phyloP scores from a whole-genome alignment of 2,113 vertebrate genomes.

The Lathamus discolor region DNA sequence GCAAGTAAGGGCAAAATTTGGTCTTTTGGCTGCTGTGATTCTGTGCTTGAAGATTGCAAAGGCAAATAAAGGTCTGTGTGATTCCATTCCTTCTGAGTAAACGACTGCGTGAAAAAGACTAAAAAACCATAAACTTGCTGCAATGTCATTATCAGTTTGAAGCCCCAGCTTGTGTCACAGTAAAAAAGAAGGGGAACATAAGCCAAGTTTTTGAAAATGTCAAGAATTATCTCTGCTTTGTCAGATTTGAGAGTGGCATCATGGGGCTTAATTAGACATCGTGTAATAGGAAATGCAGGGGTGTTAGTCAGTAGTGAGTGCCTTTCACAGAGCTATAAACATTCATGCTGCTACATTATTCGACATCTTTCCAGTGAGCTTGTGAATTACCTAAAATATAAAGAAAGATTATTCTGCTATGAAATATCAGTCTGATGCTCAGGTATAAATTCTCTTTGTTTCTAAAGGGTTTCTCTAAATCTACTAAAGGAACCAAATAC shows the following conservation, averaged over 20 bases:
- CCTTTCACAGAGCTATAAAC: constrained; percentile 70
- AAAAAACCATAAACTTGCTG: constrained; percentile 37
- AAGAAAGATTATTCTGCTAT: constrained; percentile 55
- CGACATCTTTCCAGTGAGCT: constrained; percentile 40
- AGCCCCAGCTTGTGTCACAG: constrained; percentile 57
- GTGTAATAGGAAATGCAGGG: constrained; percentile 67
- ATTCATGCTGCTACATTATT: constrained; percentile 63
- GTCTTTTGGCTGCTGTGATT: background rate
- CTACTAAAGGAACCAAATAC: background rate
- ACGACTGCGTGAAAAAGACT: constrained; percentile 47
- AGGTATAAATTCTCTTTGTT: background rate
- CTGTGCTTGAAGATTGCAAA: constrained; percentile 39
- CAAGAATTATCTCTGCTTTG: constrained; percentile 71
- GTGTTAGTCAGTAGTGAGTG: constrained; percentile 64
- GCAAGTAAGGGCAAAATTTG: constrained; percentile 48
- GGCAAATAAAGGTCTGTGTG: constrained; percentile 36
- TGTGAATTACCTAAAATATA: constrained; percentile 64
- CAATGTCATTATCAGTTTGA: constrained; percentile 53
- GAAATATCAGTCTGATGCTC: constrained; percentile 33
- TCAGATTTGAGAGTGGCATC: constrained; percentile 67
- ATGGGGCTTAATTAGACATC: constrained; percentile 74
- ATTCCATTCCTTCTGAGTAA: constrained; percentile 46
- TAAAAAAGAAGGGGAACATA: constrained; percentile 58
- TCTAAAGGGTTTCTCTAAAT: background rate
- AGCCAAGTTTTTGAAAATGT: constrained; percentile 73